A percentile compares a stretch with the other conserved stretches of the same genome.
phyloP scores from a whole-genome alignment of 2,888 invertebrate genomes.

The Drosophila setosimentum region DNA sequence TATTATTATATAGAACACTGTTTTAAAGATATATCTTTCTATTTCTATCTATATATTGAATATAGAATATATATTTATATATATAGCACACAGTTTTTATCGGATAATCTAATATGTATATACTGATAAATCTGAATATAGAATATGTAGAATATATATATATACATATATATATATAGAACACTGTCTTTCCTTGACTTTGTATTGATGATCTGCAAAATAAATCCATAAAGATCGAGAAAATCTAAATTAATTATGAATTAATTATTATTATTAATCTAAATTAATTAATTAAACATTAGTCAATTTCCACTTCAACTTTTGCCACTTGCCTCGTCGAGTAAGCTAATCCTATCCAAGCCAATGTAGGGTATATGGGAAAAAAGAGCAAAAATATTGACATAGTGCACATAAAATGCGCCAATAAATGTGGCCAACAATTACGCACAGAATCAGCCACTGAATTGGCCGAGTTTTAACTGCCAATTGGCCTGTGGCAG shows the following conservation, averaged over 20 bases:
- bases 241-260: too few relatives aligned
- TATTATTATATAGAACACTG: too few relatives aligned
- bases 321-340: fast-evolving
- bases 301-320: neutral
- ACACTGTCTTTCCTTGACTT: too few relatives aligned
- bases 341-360: neutral
- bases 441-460: slow-evolving; percentile 51
- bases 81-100: too few relatives aligned
- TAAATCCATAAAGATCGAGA: too few relatives aligned
- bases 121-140: neutral
- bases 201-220: too few relatives aligned
- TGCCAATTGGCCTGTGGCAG: slow-evolving; percentile 37
- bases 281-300: neutral
- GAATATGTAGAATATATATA: too few relatives aligned
- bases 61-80: too few relatives aligned
- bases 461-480: slow-evolving; percentile 31
- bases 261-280: too few relatives aligned
- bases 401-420: slow-evolving; percentile 22
- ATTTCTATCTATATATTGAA: neutral
- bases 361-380: neutral
- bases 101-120: neutral
- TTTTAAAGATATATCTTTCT: too few relatives aligned
- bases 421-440: slow-evolving; percentile 29
- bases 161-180: too few relatives aligned
- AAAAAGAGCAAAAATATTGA: neutral